Base-by-base conservation (phyloP, 2,797 vertebrate genomes). In the Malacoraja senta region DNA sequence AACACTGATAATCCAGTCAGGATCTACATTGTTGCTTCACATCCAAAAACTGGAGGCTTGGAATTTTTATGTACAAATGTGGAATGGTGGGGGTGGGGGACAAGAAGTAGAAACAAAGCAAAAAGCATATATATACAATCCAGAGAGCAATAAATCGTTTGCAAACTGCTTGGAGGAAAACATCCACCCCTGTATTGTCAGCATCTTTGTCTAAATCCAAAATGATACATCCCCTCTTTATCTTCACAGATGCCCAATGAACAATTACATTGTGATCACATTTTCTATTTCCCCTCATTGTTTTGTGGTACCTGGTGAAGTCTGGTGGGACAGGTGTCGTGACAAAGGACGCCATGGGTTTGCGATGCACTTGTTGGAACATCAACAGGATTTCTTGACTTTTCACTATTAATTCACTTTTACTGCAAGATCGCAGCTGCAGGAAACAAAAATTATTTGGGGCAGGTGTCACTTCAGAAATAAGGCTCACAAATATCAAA, bases 341-440 rank as follows among this genome's bases (percentile, higher is more conserved):
- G 95, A 99, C 99, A 93, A 99, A 99, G 0, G 98, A 99, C 94
- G 99, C 98, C 99, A 99, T 99, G 94, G 99, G 99, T 84, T 99
- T 99, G 88, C 98, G 96, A 94, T 99, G 98, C 93, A 99, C 99
- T 97, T 99, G 99, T 97, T 99, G 99, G 96, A 99, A 99, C 98
- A 99, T 99, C 96, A 99, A 98, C 94, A 99, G 96, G 96, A 99
- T 99, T 97, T 99, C 98, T 0, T 98, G 97, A 91, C 98, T 99
- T 94, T 99, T 99, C 63, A 97, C 97, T 94, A 99, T 99, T 94
- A 99, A 95, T 93, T 99, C 99, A 74, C 98, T 99, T 96, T 99
- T 99, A 95, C 98, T 99, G 96, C 98, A 99, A 0, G 98, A 99
- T 53, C 98, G 97, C 94, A 99, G 96, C 99, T 99, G 94, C 0